Conservation (phyloP, 2,113 vertebrate species). For the Bos indicus region DNA sequence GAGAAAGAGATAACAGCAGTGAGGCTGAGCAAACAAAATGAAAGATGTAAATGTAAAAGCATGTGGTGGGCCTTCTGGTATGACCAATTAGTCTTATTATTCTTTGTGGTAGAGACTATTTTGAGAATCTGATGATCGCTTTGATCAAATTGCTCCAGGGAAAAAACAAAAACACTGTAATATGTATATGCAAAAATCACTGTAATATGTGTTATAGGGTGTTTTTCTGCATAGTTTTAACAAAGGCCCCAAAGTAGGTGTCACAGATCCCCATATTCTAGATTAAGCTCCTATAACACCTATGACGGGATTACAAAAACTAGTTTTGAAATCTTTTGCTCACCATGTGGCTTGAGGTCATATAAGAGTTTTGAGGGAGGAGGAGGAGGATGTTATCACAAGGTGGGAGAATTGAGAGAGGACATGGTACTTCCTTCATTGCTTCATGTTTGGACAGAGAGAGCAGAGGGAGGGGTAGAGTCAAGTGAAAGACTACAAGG, state of each 20-base stretch:
- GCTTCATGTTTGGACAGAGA: not conserved
- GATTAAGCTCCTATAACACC: not conserved
- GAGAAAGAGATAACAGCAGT: not conserved
- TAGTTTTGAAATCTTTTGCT: not conserved
- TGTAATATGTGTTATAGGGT: not conserved
- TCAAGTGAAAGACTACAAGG: not conserved
- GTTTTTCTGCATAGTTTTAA: not conserved
- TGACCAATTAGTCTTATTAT: not conserved
- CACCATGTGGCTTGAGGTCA: not conserved
- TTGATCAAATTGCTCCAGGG: not conserved
- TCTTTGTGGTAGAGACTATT: not conserved
- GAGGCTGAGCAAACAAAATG: not conserved
- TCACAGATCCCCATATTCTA: not conserved
- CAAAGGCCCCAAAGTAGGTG: not conserved
- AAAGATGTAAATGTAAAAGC: not conserved
- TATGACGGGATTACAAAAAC: not conserved
- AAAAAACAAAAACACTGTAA: not conserved
- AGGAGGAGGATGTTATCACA: not conserved
- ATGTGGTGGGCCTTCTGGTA: not conserved
- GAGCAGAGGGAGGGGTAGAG: not conserved
- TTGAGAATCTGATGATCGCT: not conserved
- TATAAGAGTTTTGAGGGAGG: not conserved
- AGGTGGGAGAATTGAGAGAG: not conserved
- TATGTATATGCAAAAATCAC: not conserved
- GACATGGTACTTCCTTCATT: not conserved